Evolutionary conservation across 2,113 vertebrate genomes (phyloP).

Genomic region (Sarotherodon lohbergeri): DNA sequence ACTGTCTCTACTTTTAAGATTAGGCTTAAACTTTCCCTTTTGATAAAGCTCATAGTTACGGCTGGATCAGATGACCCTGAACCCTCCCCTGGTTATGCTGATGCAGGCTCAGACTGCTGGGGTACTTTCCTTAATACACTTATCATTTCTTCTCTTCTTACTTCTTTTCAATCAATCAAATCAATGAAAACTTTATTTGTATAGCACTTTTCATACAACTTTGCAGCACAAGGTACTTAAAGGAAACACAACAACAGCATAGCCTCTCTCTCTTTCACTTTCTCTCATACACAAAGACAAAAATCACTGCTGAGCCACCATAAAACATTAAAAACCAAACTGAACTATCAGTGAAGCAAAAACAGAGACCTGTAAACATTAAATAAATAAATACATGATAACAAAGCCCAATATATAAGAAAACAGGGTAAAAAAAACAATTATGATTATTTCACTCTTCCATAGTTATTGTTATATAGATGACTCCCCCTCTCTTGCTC

Average conservation of each 20-base stretch:
- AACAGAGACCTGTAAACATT: not conserved
- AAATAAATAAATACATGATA: not conserved
- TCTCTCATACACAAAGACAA: not conserved
- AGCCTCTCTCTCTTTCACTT: not conserved
- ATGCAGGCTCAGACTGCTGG: not conserved
- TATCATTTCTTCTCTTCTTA: not conserved
- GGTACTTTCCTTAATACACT: not conserved
- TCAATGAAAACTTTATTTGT: not conserved
- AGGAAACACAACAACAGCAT: not conserved
- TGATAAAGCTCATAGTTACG: not conserved
- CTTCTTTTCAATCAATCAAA: not conserved
- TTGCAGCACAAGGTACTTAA: not conserved
- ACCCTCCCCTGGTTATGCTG: not conserved
- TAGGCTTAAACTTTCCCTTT: not conserved
- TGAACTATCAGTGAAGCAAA: not conserved
- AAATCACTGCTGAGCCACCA: not conserved
- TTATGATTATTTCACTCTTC: not conserved
- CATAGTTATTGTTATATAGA: not conserved
- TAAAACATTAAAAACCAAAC: accelerated
- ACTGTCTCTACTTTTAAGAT: not conserved
- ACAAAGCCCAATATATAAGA: not conserved
- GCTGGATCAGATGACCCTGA: not conserved
- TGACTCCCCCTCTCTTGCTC: not conserved
- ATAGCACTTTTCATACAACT: not conserved
- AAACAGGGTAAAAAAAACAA: not conserved